Percentiles rank a stretch among this genome's conserved stretches.
Conservation (phyloP, 2,888 invertebrate species). For the Drosophila fulvimacula region DNA sequence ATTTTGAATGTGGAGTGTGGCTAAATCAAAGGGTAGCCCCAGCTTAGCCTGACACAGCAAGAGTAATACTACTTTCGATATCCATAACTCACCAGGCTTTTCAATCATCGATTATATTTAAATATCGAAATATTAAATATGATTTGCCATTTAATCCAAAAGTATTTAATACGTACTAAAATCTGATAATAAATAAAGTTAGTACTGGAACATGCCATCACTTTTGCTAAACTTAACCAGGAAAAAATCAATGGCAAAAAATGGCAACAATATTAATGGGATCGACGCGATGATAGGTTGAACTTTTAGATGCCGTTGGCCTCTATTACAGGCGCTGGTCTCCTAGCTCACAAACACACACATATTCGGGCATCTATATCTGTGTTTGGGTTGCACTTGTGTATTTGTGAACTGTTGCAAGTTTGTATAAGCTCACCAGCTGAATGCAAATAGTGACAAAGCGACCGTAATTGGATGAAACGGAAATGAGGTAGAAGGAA, state of each 20-base stretch:
- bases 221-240: not conserved
- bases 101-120: not conserved
- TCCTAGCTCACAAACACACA: not conserved
- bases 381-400: slow-evolving; percentile 1
- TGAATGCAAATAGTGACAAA: slow-evolving; percentile 63
- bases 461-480: slow-evolving; percentile 59
- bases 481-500: slow-evolving; percentile 63
- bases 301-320: slow-evolving; percentile 13
- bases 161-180: not conserved
- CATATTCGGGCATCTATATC: not conserved
- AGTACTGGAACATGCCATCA: too few species aligned
- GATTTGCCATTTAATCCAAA: not conserved
- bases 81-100: not conserved
- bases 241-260: not conserved
- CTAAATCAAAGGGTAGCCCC: too few species aligned
- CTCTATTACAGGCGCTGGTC: not conserved
- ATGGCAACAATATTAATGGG: not conserved
- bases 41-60: not conserved
- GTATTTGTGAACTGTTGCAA: slow-evolving; percentile 20
- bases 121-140: not conserved
- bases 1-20: too few species aligned
- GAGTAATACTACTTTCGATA: not conserved
- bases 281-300: slow-evolving; percentile 3
- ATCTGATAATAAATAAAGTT: too few species aligned
- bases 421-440: slow-evolving; percentile 49